These are phyloP conservation scores for Harlomillsia oculata DNA, from an alignment of 1,140 invertebrate genomes.

Conservation along the genomic window DNA sequence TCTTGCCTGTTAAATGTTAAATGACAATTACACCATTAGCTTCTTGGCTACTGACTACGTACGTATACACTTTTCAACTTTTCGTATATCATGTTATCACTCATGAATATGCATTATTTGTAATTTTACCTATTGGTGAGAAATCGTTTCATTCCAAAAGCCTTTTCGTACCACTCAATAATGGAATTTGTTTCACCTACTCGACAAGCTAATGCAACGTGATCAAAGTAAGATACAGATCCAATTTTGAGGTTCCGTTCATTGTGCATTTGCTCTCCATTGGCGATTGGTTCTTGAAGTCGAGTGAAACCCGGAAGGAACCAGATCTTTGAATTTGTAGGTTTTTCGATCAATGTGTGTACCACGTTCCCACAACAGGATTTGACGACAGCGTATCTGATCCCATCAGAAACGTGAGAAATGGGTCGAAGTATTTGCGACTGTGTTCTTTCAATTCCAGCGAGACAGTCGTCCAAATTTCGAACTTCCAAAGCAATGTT, in stretches of 20 bases:
- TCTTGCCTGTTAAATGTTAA: conserved; percentile 37
- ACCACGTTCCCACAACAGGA: conserved; percentile 47
- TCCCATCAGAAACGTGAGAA: conserved; percentile 37
- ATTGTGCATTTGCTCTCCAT: neutral
- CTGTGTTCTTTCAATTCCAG: conserved; percentile 36
- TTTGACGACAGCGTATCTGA: conserved; percentile 41
- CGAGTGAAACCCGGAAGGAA: conserved; percentile 43
- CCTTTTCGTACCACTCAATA: conserved; percentile 44
- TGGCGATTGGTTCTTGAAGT: too few relatives aligned
- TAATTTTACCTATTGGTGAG: conserved; percentile 43
- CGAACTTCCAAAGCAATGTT: conserved; percentile 46
- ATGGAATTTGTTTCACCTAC: conserved; percentile 40
- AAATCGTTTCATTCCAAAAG: conserved; percentile 47
- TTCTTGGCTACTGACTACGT: too few relatives aligned
- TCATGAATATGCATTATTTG: neutral
- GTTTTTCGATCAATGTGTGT: conserved; percentile 45
- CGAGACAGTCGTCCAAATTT: conserved; percentile 38
- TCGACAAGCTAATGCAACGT: conserved; percentile 43
- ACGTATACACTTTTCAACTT: too few relatives aligned
- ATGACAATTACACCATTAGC: too few relatives aligned
- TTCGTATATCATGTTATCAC: too few relatives aligned
- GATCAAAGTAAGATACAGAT: conserved; percentile 42
- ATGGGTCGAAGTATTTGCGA: conserved; percentile 37
- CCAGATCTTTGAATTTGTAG: conserved; percentile 39
- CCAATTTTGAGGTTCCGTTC: neutral